A percentile compares a stretch with the other conserved stretches of the same genome.
Conservation (phyloP, 2,797 vertebrate genomes). For the Oreonectes daqikongensis region DNA sequence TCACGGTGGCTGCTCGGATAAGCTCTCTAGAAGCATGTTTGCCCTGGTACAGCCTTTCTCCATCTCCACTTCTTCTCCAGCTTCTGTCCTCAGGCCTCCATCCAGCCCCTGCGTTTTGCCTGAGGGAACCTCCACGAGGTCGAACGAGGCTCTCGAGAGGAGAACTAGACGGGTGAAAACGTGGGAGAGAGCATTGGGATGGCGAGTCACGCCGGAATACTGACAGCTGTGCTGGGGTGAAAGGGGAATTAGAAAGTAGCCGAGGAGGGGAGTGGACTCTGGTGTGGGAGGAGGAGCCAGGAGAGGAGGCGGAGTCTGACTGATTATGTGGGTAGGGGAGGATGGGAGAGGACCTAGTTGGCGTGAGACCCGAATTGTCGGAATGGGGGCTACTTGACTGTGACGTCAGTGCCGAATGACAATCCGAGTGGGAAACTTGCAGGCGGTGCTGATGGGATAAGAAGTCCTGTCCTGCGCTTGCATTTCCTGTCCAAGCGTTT, state of each 20-base stretch:
- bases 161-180: constrained; percentile 66
- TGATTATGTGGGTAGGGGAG: constrained; percentile 68
- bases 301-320: constrained; percentile 74
- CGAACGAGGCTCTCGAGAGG: constrained; percentile 67
- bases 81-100: constrained; percentile 59
- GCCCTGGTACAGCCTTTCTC: constrained; percentile 79
- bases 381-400: constrained; percentile 75
- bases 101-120: constrained; percentile 66
- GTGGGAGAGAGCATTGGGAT: constrained; percentile 80
- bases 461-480: constrained; percentile 47
- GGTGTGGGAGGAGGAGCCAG: constrained; percentile 69
- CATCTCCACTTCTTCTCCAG: constrained; percentile 63
- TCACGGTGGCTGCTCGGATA: constrained; percentile 80
- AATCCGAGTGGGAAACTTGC: constrained; percentile 67
- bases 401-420: constrained; percentile 71
- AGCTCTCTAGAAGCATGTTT: constrained; percentile 81
- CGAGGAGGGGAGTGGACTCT: constrained; percentile 76
- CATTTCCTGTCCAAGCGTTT: constrained; percentile 50
- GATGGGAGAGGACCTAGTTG: constrained; percentile 64
- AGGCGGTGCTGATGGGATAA: constrained; percentile 50
- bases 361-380: constrained; percentile 70
- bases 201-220: constrained; percentile 79
- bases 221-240: constrained; percentile 75
- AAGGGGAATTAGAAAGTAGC: constrained; percentile 75
- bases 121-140: constrained; percentile 74